phyloP scores from a whole-genome alignment of 2,888 invertebrate species.

The Melitaea athalia region DNA sequence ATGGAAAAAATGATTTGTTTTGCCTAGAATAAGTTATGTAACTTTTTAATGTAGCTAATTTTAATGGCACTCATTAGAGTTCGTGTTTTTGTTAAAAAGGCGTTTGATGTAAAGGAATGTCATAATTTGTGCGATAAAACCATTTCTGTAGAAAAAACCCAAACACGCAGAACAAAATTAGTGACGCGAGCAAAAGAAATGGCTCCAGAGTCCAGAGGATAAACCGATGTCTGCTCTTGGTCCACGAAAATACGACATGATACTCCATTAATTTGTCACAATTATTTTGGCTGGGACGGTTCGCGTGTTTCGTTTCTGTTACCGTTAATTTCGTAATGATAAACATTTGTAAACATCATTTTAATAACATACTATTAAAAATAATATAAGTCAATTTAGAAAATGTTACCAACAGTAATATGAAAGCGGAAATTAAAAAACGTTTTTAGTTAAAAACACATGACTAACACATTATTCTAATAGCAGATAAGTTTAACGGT shows the following conservation, averaged over 20 bases:
- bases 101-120: background rate
- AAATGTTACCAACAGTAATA: background rate
- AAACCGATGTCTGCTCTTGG: constrained; percentile 54
- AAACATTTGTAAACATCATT: background rate
- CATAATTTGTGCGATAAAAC: background rate
- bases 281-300: constrained; percentile 31
- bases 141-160: constrained; percentile 25
- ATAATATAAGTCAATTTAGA: background rate
- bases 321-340: background rate
- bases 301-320: constrained; percentile 9
- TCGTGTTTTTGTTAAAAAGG: too few relatives aligned
- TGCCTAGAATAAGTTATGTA: background rate
- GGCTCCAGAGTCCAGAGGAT: constrained; percentile 47
- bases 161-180: constrained; percentile 47
- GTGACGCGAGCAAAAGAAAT: constrained; percentile 45
- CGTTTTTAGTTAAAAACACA: background rate
- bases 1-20: background rate
- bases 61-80: too few relatives aligned
- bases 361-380: background rate
- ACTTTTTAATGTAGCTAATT: background rate
- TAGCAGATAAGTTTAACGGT: constrained; percentile 29
- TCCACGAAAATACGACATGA: constrained; percentile 55
- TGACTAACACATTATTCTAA: constrained; percentile 4
- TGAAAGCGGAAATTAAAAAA: background rate
- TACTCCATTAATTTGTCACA: constrained; percentile 58